phyloP scores from a whole-genome alignment of 2,113 vertebrate genomes.

The Chrysemys picta region DNA sequence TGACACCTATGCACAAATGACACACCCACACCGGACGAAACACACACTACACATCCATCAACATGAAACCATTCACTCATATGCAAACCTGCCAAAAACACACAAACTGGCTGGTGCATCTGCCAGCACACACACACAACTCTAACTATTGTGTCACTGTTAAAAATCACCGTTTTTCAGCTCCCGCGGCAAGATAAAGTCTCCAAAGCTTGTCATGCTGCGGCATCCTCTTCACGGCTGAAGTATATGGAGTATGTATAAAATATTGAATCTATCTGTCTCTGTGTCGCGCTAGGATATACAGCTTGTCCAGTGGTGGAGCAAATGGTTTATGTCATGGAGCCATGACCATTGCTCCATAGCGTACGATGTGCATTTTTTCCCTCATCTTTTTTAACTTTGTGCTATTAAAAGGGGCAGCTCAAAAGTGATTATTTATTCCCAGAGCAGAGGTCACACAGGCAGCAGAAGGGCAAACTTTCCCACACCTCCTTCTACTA shows the following conservation, averaged over 20 bases:
- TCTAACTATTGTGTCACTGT: constrained; percentile 65
- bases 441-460: background rate
- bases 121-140: background rate
- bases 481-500: background rate
- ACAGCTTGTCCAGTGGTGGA: constrained; percentile 32
- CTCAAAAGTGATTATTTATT: constrained; percentile 48
- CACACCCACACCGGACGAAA: background rate
- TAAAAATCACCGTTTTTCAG: constrained; percentile 66
- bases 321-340: constrained; percentile 56
- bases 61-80: background rate
- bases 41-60: background rate
- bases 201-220: constrained; percentile 59
- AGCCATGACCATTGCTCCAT: constrained; percentile 35
- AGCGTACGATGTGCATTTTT: constrained; percentile 46
- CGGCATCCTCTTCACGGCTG: constrained; percentile 57
- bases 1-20: accelerated
- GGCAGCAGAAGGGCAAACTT: constrained; percentile 32
- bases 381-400: background rate
- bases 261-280: constrained; percentile 47
- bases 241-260: constrained; percentile 2
- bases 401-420: constrained; percentile 13
- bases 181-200: constrained; percentile 66
- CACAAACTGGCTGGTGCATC: background rate
- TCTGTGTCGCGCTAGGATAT: constrained; percentile 15
- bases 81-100: constrained; percentile 20